Conservation (phyloP, 1,140 invertebrate genomes). For the Drosophila dunni region DNA sequence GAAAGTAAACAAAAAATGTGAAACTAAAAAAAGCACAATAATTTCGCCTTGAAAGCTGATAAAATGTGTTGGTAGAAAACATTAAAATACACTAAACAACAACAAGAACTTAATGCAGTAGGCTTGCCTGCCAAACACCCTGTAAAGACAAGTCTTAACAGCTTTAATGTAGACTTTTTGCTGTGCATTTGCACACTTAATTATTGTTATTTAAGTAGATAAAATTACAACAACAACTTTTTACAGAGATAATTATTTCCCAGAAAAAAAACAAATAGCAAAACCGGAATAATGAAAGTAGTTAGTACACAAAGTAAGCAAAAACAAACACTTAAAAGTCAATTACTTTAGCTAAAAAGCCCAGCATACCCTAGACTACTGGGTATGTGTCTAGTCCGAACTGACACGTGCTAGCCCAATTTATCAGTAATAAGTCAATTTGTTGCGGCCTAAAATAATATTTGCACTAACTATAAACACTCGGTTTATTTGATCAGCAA, state of each 20-base stretch:
- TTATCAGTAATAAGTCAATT: not conserved
- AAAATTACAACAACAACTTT: not conserved
- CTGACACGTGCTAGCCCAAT: constrained; percentile 8
- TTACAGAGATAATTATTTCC: constrained; percentile 2
- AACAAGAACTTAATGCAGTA: not conserved
- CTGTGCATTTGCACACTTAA: not conserved
- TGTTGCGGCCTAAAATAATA: constrained; percentile 11
- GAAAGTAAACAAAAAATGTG: not conserved
- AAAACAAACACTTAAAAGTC: not conserved
- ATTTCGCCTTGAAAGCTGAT: constrained; percentile 33
- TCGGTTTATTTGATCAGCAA: not conserved
- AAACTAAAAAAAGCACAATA: constrained; percentile 1
- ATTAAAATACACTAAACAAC: not conserved
- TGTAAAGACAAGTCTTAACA: not conserved
- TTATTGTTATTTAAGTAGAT: not conserved
- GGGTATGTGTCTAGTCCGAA: not conserved
- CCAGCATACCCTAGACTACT: not conserved
- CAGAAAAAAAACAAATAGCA: not conserved
- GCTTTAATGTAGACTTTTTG: not conserved
- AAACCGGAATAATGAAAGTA: not conserved
- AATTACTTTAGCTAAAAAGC: not conserved
- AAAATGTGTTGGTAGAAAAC: constrained; percentile 26
- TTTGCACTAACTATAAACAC: constrained; percentile 20
- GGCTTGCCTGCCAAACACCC: constrained; percentile 18
- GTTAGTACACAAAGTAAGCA: too few relatives aligned